Base-by-base conservation (phyloP, 2,797 vertebrate genomes). In the Fringilla coelebs region DNA sequence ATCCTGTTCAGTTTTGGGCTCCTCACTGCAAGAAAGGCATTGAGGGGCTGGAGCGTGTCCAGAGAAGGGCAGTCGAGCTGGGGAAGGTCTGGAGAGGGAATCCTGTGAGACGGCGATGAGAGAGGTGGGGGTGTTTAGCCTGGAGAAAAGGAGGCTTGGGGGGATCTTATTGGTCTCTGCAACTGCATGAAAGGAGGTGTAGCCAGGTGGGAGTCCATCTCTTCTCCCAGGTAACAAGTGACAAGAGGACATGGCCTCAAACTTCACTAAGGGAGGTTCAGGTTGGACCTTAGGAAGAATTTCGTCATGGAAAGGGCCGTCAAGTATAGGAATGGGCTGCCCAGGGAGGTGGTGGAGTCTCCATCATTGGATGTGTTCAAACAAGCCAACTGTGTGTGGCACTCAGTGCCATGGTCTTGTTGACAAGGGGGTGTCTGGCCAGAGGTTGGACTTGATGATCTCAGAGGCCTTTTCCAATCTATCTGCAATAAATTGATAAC, bases 301-400 rank as follows among this genome's bases (percentile, higher is more conserved):
- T 63, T 71, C 17, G 22, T 70, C 45, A 51, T 1, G 1, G 17
- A 34, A 65, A 11, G 12, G 24, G 10, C 36, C 13, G 13, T 51
- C 38, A 63, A 40, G n/a, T 20, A 45, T n/a, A 58, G 29, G 24
- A 70, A 76, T 12, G 14, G 65, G 17, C n/a, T 77, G 10, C 25
- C 10, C 29, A 40, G 8, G 38, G 14, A 45, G n/a, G 17, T n/a
- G 20, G 14, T 29, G 8, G 32, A 63, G 20, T 34, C 15, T 21
- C 24, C 21, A 15, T 34, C 17, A 17, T 5, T 66, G 12, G 17
- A 40, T 26, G 15, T 54, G 46, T 41, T 61, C 4, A 48, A 24
- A 45, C 65, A 72, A 66, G 17, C 2, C 21, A 46, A 18, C 8
- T 74, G 5, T 10, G 31, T 0, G 0, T 34, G n/a, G 21, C 24